Conservation (phyloP, 2,888 invertebrate species). For the Hetaerina titia region DNA sequence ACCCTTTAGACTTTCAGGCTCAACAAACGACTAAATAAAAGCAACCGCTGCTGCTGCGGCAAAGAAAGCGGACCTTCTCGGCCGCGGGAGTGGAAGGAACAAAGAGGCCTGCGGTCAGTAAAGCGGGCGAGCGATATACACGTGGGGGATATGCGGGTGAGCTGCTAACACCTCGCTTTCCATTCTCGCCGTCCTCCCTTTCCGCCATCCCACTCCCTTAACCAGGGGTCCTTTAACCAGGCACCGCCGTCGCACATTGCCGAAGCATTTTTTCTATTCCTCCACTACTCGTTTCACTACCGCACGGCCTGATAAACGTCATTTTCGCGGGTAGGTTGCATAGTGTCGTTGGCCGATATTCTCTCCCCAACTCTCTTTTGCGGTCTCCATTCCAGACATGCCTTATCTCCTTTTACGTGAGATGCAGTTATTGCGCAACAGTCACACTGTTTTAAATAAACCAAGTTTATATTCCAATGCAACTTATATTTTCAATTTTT, state of each 20-base stretch:
- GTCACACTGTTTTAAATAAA: too few species aligned
- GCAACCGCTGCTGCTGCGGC: neutral
- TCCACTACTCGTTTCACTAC: neutral
- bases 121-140: neutral
- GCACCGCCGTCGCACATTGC: neutral
- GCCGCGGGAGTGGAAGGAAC: neutral
- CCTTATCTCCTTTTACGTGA: too few species aligned
- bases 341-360: neutral
- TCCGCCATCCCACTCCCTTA: too few species aligned
- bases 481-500: too few species aligned
- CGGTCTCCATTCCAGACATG: neutral
- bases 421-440: too few species aligned
- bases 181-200: neutral
- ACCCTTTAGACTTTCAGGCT: neutral
- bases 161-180: neutral
- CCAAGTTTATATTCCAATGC: too few species aligned
- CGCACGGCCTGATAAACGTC: neutral
- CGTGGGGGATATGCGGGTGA: slow-evolving; percentile 8
- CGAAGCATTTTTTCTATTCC: neutral
- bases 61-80: neutral
- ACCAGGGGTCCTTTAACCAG: neutral
- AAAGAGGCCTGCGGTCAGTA: slow-evolving; percentile 13
- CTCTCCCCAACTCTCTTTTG: neutral
- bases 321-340: neutral
- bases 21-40: neutral